A percentile compares a stretch with the other conserved stretches of the same genome.
Conservation (phyloP, 37 sponge, comb jelly and placozoan genomes). For the Ianthella basta region DNA sequence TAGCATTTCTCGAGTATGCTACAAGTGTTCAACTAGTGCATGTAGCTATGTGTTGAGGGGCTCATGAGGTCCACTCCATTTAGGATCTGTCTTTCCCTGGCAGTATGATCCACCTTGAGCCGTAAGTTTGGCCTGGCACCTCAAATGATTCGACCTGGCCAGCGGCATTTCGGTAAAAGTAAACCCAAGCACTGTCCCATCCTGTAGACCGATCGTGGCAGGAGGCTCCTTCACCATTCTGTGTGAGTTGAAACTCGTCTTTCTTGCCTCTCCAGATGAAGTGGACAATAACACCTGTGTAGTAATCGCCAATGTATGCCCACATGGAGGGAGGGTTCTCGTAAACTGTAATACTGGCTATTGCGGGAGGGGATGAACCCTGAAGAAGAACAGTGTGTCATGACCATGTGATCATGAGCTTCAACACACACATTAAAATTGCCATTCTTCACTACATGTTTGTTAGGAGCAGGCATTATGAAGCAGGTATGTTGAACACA, state of each 20-base stretch:
- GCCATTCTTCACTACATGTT: too few relatives aligned
- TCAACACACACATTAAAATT: too few relatives aligned
- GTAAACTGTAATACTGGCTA: neutral
- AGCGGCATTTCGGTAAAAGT: constrained; percentile 42
- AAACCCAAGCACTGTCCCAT: constrained; percentile 44
- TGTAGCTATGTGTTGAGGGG: too few relatives aligned
- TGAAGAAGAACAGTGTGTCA: too few relatives aligned
- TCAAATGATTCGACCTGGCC: constrained; percentile 41
- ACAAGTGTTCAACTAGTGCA: too few relatives aligned
- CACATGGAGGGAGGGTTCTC: neutral
- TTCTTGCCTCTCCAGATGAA: constrained; percentile 39
- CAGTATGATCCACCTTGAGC: constrained; percentile 29
- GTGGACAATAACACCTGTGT: neutral
- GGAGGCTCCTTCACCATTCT: constrained; percentile 4
- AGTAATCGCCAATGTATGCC: constrained; percentile 2
- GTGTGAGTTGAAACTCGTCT: constrained; percentile 54
- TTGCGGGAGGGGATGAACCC: neutral
- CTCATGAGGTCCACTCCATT: too few relatives aligned
- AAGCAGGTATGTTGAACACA: too few relatives aligned
- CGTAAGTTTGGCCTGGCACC: constrained; percentile 57
- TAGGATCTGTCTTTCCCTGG: neutral
- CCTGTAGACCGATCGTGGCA: constrained; percentile 38
- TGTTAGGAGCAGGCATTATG: too few relatives aligned
- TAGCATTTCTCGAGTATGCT: too few relatives aligned
- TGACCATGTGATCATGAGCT: too few relatives aligned